Evolutionary conservation across 2,888 invertebrate genomes (phyloP).

Genomic region (Meiosimyza decipiens): DNA sequence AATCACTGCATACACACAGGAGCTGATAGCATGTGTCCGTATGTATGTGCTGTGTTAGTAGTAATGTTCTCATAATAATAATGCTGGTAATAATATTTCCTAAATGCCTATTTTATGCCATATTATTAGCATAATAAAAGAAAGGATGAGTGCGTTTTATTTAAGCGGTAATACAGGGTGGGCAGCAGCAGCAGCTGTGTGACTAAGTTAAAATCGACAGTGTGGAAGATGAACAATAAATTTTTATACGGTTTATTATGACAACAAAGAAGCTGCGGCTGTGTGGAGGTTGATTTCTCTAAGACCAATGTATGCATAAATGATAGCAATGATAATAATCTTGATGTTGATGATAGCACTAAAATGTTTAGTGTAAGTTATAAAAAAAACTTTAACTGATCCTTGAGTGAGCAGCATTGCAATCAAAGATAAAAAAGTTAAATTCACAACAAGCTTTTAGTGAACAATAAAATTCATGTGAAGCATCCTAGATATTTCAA

Average conservation of each 20-base stretch:
- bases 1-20: slow-evolving; percentile 25
- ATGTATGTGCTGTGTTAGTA: too few species aligned
- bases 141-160: slow-evolving; percentile 29
- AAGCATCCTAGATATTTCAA: neutral
- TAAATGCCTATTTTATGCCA: slow-evolving; percentile 56
- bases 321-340: too few species aligned
- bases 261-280: neutral
- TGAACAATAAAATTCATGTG: neutral
- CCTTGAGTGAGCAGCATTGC: too few species aligned
- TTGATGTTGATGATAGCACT: slow-evolving; percentile 12
- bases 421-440: too few species aligned
- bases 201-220: neutral
- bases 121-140: slow-evolving; percentile 65
- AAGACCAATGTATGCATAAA: neutral
- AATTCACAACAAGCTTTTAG: too few species aligned
- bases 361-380: neutral
- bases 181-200: neutral
- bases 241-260: neutral
- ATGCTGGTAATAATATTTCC: slow-evolving; percentile 40
- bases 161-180: neutral
- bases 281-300: neutral
- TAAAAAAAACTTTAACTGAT: neutral
- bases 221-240: neutral
- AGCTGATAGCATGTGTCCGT: neutral
- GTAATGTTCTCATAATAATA: slow-evolving; percentile 32